phyloP scores from a whole-genome alignment of 2,113 vertebrate species.

The Kobus ellipsiprymnus region DNA sequence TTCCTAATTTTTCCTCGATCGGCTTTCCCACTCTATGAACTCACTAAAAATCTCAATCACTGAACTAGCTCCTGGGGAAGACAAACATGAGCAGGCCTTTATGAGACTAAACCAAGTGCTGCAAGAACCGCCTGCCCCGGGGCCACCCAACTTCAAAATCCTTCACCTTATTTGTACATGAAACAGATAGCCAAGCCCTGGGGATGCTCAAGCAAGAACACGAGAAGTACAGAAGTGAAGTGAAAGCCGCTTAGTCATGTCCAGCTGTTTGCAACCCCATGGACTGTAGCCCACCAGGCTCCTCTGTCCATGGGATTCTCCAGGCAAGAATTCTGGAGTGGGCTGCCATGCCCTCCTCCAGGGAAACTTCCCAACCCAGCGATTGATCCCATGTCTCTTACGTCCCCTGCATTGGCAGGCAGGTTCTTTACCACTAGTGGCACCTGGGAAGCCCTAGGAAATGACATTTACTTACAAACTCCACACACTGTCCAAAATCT shows the following conservation, averaged over 20 bases:
- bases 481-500: not conserved
- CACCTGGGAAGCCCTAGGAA: not conserved
- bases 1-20: not conserved
- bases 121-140: not conserved
- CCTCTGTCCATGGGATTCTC: not conserved
- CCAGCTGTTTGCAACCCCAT: not conserved
- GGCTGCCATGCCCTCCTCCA: not conserved
- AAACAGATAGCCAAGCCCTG: not conserved
- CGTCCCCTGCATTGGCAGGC: accelerated
- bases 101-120: not conserved
- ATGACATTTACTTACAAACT: not conserved
- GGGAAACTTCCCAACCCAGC: not conserved
- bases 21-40: not conserved
- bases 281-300: not conserved
- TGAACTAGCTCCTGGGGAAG: not conserved
- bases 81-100: not conserved
- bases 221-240: not conserved
- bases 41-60: not conserved
- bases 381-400: not conserved
- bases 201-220: not conserved
- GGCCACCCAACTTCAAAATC: not conserved
- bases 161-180: not conserved
- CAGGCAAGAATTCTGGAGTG: not conserved
- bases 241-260: not conserved
- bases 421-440: not conserved